Percentiles rank a stretch among this genome's conserved stretches.
These are phyloP conservation scores for Oreonectes daqikongensis DNA, from an alignment of 2,797 vertebrate genomes.

Conservation along the genomic window DNA sequence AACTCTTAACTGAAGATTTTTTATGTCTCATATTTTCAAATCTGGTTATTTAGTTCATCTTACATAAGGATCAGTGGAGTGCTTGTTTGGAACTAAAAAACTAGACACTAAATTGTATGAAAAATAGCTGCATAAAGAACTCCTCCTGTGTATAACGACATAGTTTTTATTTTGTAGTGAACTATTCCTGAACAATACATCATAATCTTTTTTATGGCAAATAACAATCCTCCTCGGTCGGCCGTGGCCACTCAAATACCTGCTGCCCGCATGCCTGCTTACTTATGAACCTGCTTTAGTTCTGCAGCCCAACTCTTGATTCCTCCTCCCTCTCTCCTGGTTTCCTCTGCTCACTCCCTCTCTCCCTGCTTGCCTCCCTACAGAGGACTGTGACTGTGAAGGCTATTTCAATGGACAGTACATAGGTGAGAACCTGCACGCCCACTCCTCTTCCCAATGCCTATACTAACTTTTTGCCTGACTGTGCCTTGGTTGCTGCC, in stretches of 20 bases:
- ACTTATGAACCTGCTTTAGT: constrained; percentile 50
- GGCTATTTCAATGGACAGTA: constrained; percentile 95
- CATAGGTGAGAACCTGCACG: constrained; percentile 88
- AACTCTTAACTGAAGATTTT: no score
- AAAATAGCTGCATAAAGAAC: no score
- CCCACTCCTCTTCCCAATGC: constrained; percentile 56
- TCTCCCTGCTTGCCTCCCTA: constrained; percentile 77
- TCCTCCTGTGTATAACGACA: neutral
- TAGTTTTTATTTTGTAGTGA: neutral
- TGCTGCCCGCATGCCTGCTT: constrained; percentile 46
- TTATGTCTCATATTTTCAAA: no score
- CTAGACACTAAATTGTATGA: neutral
- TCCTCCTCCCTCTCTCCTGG: constrained; percentile 65
- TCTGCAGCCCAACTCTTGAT: constrained; percentile 34
- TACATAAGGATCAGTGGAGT: no score
- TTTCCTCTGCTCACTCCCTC: constrained; percentile 61
- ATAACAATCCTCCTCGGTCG: constrained; percentile 2
- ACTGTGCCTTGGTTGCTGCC: constrained; percentile 25
- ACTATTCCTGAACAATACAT: neutral
- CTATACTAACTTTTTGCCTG: constrained; percentile 29
- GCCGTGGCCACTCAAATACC: neutral
- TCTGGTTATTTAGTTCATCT: no score
- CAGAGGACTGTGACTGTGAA: constrained; percentile 97
- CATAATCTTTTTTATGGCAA: neutral
- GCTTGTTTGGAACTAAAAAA: no score